These are phyloP conservation scores for Ophioderma brevispina DNA, from an alignment of 35 echinoderm and acorn worm genomes.

Conservation along the genomic window DNA sequence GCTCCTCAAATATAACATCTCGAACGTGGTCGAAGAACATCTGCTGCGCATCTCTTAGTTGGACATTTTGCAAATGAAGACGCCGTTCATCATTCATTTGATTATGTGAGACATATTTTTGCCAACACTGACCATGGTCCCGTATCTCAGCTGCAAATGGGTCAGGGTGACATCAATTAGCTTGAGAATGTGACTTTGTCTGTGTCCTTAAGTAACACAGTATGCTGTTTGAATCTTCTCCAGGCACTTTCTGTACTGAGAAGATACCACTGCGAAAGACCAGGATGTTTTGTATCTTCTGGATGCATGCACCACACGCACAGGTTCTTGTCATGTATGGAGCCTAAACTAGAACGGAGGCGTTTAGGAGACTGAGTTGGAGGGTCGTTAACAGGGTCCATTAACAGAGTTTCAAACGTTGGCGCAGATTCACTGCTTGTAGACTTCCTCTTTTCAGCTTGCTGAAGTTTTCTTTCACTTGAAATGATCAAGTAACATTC, in stretches of 20 bases:
- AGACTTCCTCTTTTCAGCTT: no score
- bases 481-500: no score
- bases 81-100: not conserved
- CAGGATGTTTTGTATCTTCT: not conserved
- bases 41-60: not conserved
- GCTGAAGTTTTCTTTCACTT: no score
- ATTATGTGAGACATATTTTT: not conserved
- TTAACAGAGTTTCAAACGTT: not conserved
- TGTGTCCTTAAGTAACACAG: not conserved
- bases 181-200: not conserved
- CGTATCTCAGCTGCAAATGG: not conserved
- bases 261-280: not conserved
- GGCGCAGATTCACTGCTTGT: no score
- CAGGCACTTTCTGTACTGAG: not conserved
- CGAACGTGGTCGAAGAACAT: not conserved
- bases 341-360: not conserved
- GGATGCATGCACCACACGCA: not conserved
- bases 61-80: not conserved
- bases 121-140: not conserved
- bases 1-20: conserved; percentile 16
- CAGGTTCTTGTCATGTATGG: not conserved
- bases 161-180: not conserved
- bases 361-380: not conserved
- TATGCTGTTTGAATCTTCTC: not conserved
- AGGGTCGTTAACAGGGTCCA: not conserved